phyloP scores from a whole-genome alignment of 2,797 vertebrate species.

The Hemitrygon akajei region DNA sequence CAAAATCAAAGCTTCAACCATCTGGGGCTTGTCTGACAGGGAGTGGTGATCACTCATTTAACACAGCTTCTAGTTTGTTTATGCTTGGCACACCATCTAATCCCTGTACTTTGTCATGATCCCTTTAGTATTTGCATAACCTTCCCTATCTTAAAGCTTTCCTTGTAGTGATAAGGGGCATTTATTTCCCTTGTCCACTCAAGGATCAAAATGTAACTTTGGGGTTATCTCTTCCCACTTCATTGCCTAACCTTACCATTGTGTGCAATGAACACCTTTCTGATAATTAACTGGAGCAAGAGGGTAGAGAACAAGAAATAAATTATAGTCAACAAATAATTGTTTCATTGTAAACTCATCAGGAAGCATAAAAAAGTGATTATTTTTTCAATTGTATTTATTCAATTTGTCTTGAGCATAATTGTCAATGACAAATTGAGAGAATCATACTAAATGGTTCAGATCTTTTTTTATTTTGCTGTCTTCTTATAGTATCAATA shows the following conservation, averaged over 20 bases:
- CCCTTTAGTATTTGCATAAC: constrained; percentile 46
- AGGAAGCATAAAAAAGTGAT: background rate
- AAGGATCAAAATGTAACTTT: constrained; percentile 8
- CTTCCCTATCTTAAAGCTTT: constrained; percentile 42
- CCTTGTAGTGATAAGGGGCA: constrained; percentile 30
- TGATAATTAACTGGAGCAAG: background rate
- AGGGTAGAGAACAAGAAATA: background rate
- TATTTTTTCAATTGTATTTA: background rate
- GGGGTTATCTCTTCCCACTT: constrained; percentile 23
- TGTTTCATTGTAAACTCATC: constrained; percentile 22
- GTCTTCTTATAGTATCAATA: too few relatives aligned
- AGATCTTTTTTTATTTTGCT: background rate
- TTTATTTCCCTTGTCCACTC: constrained; percentile 35
- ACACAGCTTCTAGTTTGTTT: constrained; percentile 39
- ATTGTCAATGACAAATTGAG: background rate
- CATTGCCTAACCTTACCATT: constrained; percentile 21
- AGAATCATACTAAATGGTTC: background rate
- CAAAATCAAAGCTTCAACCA: constrained; percentile 20
- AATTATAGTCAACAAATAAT: constrained; percentile 22
- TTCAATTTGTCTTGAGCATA: background rate
- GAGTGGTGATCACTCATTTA: constrained; percentile 31
- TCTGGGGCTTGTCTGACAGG: constrained; percentile 22
- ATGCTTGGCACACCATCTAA: constrained; percentile 37
- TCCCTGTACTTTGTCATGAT: constrained; percentile 40
- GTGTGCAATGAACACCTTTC: background rate